phyloP scores from a whole-genome alignment of 2,797 vertebrate species.

The Cephalopachus bancanus region DNA sequence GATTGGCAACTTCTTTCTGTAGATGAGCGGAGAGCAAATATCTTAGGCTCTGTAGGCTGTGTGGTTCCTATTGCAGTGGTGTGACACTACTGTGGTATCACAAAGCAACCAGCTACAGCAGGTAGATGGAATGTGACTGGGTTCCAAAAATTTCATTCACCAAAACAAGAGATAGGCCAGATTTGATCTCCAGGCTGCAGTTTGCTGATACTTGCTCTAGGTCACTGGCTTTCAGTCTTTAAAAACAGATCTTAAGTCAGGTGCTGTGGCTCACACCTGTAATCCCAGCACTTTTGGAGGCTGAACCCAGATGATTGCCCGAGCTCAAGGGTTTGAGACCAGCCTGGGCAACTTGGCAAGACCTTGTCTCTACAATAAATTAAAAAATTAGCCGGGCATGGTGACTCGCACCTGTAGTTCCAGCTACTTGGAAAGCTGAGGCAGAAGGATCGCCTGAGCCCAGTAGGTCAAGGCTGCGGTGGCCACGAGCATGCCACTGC shows the following conservation, averaged over 20 bases:
- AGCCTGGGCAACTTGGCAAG: no score
- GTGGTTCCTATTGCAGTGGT: constrained; percentile 30
- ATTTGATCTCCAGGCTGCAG: background rate
- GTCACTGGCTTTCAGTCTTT: constrained; percentile 20
- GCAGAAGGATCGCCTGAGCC: no score
- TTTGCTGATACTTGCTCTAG: background rate
- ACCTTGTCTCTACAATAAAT: no score
- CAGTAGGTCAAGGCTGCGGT: no score
- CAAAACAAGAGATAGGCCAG: background rate
- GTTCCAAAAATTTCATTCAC: constrained; percentile 37
- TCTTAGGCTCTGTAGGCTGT: constrained; percentile 20
- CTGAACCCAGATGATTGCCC: no score
- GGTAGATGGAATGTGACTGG: background rate
- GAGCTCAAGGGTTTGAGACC: no score
- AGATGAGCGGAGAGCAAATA: constrained; percentile 28
- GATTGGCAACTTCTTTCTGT: constrained; percentile 31
- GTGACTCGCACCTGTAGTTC: no score
- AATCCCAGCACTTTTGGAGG: no score
- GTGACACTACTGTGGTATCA: background rate
- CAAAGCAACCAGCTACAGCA: background rate
- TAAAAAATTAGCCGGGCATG: no score
- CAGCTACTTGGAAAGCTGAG: no score
- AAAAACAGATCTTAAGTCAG: background rate
- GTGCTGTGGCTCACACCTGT: no score
- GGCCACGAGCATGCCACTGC: no score